Conservation (phyloP, 35 echinoderm and acorn worm species). For the Acanthaster planci region DNA sequence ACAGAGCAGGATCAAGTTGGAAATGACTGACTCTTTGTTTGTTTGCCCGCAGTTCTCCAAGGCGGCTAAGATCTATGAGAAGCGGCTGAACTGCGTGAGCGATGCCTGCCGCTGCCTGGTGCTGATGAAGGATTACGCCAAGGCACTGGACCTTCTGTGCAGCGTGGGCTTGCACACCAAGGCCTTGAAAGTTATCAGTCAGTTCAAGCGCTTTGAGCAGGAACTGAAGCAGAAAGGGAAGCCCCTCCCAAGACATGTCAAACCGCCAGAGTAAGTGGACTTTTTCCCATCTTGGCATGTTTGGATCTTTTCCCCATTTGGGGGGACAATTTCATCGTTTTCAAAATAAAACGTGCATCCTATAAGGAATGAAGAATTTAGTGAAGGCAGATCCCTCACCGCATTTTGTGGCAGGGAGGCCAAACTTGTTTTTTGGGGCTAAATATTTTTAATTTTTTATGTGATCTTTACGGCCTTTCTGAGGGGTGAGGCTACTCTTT, state of each 20-base stretch:
- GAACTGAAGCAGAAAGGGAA: slow-evolving; percentile 5
- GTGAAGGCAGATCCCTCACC: too few species aligned
- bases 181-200: slow-evolving; percentile 47
- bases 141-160: slow-evolving; percentile 39
- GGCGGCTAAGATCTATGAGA: slow-evolving; percentile 55
- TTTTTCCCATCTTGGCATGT: too few species aligned
- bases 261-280: slow-evolving; percentile 41
- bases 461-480: too few species aligned
- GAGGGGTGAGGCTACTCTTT: too few species aligned
- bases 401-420: too few species aligned
- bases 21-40: not conserved
- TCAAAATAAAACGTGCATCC: too few species aligned
- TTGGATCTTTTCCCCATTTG: too few species aligned
- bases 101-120: slow-evolving; percentile 59
- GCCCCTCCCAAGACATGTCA: not conserved
- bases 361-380: too few species aligned
- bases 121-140: slow-evolving; percentile 45
- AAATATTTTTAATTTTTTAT: too few species aligned
- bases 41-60: slow-evolving; percentile 36
- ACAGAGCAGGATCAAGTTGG: not conserved
- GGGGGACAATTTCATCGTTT: too few species aligned
- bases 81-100: slow-evolving; percentile 14
- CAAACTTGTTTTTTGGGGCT: too few species aligned
- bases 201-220: slow-evolving; percentile 8
- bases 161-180: slow-evolving; percentile 27